Evolutionary conservation across 1,140 invertebrate species (phyloP), one percentile per base, ranked within the genome.

Genomic region (Pseudobourletiella spinata): DNA sequence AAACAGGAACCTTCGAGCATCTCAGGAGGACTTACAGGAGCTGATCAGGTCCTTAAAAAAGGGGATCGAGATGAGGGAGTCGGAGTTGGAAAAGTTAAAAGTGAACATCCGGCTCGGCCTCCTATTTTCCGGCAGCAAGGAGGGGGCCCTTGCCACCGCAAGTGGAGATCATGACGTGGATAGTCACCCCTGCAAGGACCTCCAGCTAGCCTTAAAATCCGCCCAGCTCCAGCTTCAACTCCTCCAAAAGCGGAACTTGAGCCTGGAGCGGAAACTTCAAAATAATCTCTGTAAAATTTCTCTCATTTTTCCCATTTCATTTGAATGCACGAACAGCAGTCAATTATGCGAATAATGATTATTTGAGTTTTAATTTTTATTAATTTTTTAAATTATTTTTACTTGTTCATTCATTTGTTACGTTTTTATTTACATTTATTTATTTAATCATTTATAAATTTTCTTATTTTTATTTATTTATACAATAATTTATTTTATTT

Each of bases 221-320:
- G 67, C 67, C 26, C 57, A 69, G 28, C 35, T 69, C 44, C 61
- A 69, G 42, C 18, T 66, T 11, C 24, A 64, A 51, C 48, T 69
- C 22, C 28, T 69, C 1, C 64, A 69, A 54, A 44, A 46, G 20
- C 46, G 68, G 54, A 69, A 66, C 44, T 58, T 69, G 3, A 43
- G 62, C 25, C 29, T 69, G 28, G 68, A 69, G 39, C 55, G 58
- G 20, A 66, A 64, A 58, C 28, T 69, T n/a, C 51, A 69, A 35
- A 25, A 46, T 39, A 50, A 55, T 8, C 56, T 66, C 32, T 42
- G 68, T 69, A 64, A 64, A 59, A n/a, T n/a, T n/a, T 42, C 8
- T 57, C 16, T 16, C 24, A 56, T 24, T 24, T 11, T 44, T 22
- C 32, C 22, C 11, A 14, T 18, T 28, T n/a, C n/a, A n/a, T n/a